Evolutionary conservation across 2,797 vertebrate species (phyloP).

Genomic region (Dendrocincla fuliginosa): DNA sequence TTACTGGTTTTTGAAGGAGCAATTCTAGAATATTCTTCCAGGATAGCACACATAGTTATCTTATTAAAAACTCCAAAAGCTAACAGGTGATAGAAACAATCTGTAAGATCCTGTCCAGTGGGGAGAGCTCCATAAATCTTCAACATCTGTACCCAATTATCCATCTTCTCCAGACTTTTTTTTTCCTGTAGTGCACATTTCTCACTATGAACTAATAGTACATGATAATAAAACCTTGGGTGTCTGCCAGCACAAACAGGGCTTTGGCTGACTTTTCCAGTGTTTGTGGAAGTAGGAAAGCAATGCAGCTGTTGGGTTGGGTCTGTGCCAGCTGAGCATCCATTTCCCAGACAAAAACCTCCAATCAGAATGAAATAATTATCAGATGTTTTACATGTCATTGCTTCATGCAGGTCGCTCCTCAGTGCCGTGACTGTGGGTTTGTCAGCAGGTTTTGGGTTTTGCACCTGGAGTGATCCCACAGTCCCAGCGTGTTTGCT

Average conservation of each 20-base stretch:
- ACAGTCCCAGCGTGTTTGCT: not conserved
- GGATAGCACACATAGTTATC: conserved; percentile 50
- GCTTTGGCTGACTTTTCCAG: conserved; percentile 62
- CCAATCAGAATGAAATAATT: conserved; percentile 6
- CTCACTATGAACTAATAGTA: conserved; percentile 73
- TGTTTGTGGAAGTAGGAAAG: conserved; percentile 72
- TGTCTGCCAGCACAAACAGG: conserved; percentile 65
- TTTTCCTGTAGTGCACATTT: conserved; percentile 57
- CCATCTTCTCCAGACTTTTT: conserved; percentile 11
- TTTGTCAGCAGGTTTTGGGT: not conserved
- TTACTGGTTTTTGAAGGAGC: conserved; percentile 10
- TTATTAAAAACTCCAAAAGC: conserved; percentile 67
- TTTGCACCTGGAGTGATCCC: not conserved
- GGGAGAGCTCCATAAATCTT: conserved; percentile 38
- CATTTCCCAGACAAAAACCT: conserved; percentile 53
- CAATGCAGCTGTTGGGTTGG: conserved; percentile 72
- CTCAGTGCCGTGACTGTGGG: not conserved
- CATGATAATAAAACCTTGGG: conserved; percentile 72
- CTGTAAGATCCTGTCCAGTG: conserved; percentile 43
- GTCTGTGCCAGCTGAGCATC: conserved; percentile 11
- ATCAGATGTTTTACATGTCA: conserved; percentile 6
- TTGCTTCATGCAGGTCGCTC: not conserved
- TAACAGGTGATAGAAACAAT: conserved; percentile 66
- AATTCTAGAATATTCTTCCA: conserved; percentile 47
- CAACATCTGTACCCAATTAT: conserved; percentile 74